Conservation (phyloP, 2,888 invertebrate genomes). For the Luffia ferchaultella region DNA sequence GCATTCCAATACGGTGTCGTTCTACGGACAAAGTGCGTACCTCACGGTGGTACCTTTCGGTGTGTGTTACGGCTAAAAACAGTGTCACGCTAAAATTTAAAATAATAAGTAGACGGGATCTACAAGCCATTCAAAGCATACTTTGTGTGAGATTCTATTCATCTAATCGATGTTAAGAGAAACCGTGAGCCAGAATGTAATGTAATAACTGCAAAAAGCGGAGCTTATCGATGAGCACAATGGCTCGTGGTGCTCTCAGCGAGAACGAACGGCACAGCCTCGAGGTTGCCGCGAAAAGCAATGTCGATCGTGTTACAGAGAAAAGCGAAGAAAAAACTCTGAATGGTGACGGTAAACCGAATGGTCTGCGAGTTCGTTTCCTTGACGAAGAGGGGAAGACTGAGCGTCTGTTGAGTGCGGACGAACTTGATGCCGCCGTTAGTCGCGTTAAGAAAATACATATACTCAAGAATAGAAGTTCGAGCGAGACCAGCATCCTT, state of each 20-base stretch:
- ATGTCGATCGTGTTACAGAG: constrained; percentile 42
- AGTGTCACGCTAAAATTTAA: too few relatives aligned
- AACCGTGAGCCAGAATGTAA: constrained; percentile 30
- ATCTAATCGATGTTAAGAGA: neutral
- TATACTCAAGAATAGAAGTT: constrained; percentile 57
- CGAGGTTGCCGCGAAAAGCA: constrained; percentile 43
- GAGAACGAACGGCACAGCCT: constrained; percentile 54
- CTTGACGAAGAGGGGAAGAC: constrained; percentile 58
- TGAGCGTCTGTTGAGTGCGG: constrained; percentile 51
- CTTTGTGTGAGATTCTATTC: too few relatives aligned
- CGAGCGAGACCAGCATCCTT: constrained; percentile 57
- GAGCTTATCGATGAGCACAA: constrained; percentile 27
- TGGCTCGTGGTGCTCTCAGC: constrained; percentile 55
- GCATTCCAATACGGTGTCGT: constrained; percentile 63
- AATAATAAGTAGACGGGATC: too few relatives aligned
- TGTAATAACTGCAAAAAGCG: constrained; percentile 19
- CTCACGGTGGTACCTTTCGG: too few relatives aligned
- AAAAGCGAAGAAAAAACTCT: constrained; percentile 31
- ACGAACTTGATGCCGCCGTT: constrained; percentile 51
- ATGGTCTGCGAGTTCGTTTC: constrained; percentile 53
- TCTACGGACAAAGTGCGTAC: constrained; percentile 57
- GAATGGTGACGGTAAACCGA: constrained; percentile 33
- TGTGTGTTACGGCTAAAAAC: too few relatives aligned
- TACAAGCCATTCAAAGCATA: too few relatives aligned
- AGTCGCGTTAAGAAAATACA: constrained; percentile 56